These are phyloP conservation scores for Chrysoperla carnea DNA, from an alignment of 1,140 invertebrate genomes.

Conservation along the genomic window DNA sequence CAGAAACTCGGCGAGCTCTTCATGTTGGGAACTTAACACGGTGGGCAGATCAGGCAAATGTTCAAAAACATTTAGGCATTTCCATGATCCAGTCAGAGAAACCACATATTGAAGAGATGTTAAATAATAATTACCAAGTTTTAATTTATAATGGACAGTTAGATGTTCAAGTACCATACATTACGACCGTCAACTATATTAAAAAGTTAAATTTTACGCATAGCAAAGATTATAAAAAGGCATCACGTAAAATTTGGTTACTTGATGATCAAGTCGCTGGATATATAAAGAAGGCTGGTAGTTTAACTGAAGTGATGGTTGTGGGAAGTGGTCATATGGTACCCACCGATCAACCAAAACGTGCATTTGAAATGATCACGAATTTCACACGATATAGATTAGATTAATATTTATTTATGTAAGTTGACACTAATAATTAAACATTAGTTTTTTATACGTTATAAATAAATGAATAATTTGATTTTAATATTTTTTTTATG, in stretches of 20 bases:
- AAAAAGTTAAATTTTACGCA: constrained; percentile 46
- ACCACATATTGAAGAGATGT: constrained; percentile 6
- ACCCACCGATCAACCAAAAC: constrained; percentile 61
- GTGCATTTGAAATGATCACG: constrained; percentile 57
- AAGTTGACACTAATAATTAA: neutral
- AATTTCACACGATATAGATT: constrained; percentile 49
- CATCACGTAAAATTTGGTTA: constrained; percentile 45
- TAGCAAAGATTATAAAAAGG: constrained; percentile 40
- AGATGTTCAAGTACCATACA: constrained; percentile 71
- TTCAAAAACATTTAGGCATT: constrained; percentile 40
- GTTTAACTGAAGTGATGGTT: constrained; percentile 63
- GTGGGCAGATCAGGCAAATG: constrained; percentile 32
- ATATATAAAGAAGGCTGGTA: constrained; percentile 50
- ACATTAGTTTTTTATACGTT: no score
- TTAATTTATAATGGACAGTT: constrained; percentile 69
- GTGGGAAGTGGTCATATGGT: constrained; percentile 73
- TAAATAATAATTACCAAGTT: constrained; percentile 34
- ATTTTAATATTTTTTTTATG: no score
- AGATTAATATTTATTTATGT: constrained; percentile 13
- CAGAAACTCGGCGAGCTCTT: constrained; percentile 10
- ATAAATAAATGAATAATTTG: no score
- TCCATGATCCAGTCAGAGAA: constrained; percentile 30
- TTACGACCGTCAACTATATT: constrained; percentile 55
- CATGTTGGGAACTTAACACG: constrained; percentile 3
- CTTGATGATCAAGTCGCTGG: constrained; percentile 55